Base-by-base conservation (phyloP, 1,140 invertebrate genomes). In the Cherax destructor region DNA sequence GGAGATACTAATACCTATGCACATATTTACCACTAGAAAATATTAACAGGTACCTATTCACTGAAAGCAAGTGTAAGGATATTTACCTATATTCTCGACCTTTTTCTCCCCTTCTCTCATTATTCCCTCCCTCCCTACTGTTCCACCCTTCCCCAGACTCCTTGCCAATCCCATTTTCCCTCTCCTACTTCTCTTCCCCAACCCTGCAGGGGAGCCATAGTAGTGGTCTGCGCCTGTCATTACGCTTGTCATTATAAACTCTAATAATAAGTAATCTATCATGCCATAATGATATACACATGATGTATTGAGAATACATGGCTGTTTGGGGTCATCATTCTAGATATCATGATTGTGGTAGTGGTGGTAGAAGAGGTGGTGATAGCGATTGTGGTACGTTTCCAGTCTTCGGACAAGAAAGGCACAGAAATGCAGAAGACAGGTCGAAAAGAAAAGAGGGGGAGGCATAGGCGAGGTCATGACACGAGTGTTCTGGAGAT, bases 221-320 rank as follows among this genome's bases (percentile, higher is more conserved):
- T 88, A 69, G 59, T 59, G 30, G 52, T 72, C 79, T 49, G 72
- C 47, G 21, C 61, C 59, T 69, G 78, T 80, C 59, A 81, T 81
- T 74, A 74, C 50, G 24, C 69, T 49, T 77, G 50, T 52, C 69
- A 76, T 86, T 77, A 77, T n/a, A 50, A 21, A n/a, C 61, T 41
- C 69, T 52, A 65, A 59, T 77, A 86, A 74, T 86, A 24, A 50
- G 65, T 69, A n/a, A 56, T 86, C 84, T 16, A 52, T 86, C 84
- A 86, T 56, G 10, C 49, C 16, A 56, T 69, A 86, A 41, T 77
- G 84, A 86, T 69, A 56, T 30, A 10, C 49, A 30, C 24, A 86
- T 3, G 18, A 30, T 74, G 24, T 30, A n/a, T 69, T 69, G 21
- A 6, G 61, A n/a, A 69, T 16, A 1, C 4, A 16, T 21, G 61